phyloP scores from a whole-genome alignment of 2,797 vertebrate species.

The Bradypodion ventrale region DNA sequence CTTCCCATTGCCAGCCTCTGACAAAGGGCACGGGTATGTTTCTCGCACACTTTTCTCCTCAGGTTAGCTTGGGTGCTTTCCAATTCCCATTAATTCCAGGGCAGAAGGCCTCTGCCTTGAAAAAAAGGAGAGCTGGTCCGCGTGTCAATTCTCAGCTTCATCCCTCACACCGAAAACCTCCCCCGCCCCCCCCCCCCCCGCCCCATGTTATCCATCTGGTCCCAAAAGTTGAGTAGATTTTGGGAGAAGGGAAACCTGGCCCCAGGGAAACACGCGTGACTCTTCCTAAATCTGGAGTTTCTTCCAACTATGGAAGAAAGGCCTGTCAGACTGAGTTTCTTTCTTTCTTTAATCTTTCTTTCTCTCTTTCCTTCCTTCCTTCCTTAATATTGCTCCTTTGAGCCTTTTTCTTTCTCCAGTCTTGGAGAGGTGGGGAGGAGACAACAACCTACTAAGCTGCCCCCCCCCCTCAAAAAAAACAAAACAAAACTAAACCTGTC shows the following conservation, averaged over 20 bases:
- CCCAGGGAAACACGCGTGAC: neutral
- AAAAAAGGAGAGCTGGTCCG: neutral
- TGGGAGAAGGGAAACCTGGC: neutral
- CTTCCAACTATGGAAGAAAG: neutral
- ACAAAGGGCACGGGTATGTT: neutral
- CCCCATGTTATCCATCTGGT: neutral
- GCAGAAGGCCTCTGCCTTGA: neutral
- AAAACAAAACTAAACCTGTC: too few species aligned
- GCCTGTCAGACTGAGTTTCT: too few species aligned
- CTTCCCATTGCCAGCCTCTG: neutral
- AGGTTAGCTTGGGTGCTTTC: too few species aligned
- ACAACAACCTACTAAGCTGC: neutral
- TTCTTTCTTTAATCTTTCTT: too few species aligned
- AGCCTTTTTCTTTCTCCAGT: neutral
- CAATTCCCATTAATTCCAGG: neutral
- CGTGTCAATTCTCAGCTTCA: neutral
- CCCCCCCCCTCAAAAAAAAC: too few species aligned
- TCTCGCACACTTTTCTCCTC: neutral
- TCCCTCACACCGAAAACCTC: neutral
- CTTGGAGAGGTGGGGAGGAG: slow-evolving; percentile 37
- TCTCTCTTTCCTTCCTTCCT: slow-evolving; percentile 25
- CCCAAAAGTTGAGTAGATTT: neutral
- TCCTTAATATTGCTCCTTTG: slow-evolving; percentile 62
- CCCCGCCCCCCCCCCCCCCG: neutral
- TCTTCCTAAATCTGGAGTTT: too few species aligned